Evolutionary conservation across 2,888 invertebrate species (phyloP).

Genomic region (Acheta domesticus): DNA sequence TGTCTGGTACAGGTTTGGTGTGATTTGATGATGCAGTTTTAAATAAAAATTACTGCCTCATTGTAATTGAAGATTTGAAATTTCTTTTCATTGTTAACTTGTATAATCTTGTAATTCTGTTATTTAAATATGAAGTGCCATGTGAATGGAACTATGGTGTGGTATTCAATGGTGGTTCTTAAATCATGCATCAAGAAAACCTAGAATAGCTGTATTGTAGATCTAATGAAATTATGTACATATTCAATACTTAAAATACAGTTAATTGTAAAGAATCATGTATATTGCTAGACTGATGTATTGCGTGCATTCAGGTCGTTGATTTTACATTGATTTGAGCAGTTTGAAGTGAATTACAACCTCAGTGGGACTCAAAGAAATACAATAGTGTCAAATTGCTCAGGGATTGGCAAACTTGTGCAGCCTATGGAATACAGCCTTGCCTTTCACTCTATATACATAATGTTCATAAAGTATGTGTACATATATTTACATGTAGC

Average conservation of each 20-base stretch:
- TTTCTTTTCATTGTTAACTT: too few species aligned
- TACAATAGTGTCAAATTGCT: neutral
- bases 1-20: too few species aligned
- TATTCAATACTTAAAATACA: neutral
- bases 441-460: neutral
- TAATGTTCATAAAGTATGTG: constrained; percentile 3
- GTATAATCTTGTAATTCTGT: too few species aligned
- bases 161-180: too few species aligned
- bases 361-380: neutral
- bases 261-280: neutral
- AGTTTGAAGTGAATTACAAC: neutral
- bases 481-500: constrained; percentile 5
- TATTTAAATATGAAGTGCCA: too few species aligned
- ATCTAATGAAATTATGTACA: neutral
- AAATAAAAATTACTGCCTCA: too few species aligned
- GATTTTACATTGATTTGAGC: neutral
- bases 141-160: too few species aligned
- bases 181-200: too few species aligned
- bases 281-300: neutral
- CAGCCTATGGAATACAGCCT: constrained; percentile 18
- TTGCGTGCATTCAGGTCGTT: neutral
- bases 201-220: neutral
- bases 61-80: too few species aligned
- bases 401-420: neutral
- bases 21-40: too few species aligned